Base-by-base conservation (phyloP, 2,888 invertebrate genomes). In the Agonum fuliginosum region DNA sequence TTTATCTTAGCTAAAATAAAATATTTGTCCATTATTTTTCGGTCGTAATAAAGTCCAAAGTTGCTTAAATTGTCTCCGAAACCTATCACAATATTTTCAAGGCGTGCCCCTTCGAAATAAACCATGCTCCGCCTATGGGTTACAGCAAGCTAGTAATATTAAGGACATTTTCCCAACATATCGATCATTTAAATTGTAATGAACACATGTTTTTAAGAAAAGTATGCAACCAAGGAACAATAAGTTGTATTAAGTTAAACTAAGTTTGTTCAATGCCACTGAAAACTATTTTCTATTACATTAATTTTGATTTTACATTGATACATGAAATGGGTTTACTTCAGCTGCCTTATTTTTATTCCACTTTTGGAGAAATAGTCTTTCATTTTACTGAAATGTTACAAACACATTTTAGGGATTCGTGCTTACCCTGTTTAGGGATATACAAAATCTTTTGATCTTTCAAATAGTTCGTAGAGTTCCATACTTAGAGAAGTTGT, bases 121-220 rank as follows among this genome's bases (percentile, higher is more conserved):
- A 24, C 10, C 6, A 30, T 17, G 10, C 54, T 62, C 14, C 58
- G 58, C 58, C 6, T 62, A 27, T 62, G 30, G 27, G 17, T 17
- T 17, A 62, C 58, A 58, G 14, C 27, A 27, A 12, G 5, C 3
- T 27, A 5, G 10, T 30, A 22, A 3, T n/a, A 30, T 30, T 30
- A 3, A 30, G 8, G 8, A 30, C 8, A 30, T 30, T 30, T 30
- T 30, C 30, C 3, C 30, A 5, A 3, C 30, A 27, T 58, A 30
- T 58, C 58, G 30, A 30, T 62, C 58, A 30, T 30, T 62, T 58
- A 58, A 58, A 58, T 12, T 14, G 58, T 62, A 62, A 62, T 62
- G 58, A 62, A 62, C 58, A 62, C 58, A 62, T 62, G 27, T 62
- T 19, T 30, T 62, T 62, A 62, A 62, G 58, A 62, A 62, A 62